These are phyloP conservation scores for Rapana venosa DNA, from an alignment of 2,888 invertebrate genomes.

Conservation along the genomic window DNA sequence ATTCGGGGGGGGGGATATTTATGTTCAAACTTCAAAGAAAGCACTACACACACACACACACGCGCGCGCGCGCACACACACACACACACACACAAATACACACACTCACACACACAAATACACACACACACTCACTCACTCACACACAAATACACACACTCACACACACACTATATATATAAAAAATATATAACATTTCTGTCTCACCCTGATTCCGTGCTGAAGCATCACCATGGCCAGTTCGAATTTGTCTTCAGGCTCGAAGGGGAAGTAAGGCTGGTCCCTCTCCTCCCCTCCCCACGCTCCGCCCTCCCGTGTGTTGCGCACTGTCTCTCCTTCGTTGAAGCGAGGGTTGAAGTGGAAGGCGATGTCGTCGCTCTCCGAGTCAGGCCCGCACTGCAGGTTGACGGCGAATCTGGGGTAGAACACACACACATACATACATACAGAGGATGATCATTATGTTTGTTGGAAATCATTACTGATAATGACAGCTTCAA, in stretches of 20 bases:
- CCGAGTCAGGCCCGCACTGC: conserved; percentile 50
- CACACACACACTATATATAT: no score
- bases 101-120: no score
- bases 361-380: conserved; percentile 58
- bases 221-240: conserved; percentile 55
- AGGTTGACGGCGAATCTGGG: conserved; percentile 63
- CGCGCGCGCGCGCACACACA: no score
- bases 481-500: neutral
- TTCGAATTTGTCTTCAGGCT: conserved; percentile 59
- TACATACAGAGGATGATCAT: neutral
- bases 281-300: conserved; percentile 66
- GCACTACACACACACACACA: no score
- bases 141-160: no score
- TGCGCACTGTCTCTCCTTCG: conserved; percentile 53
- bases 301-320: conserved; percentile 56
- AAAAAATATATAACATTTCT: no score
- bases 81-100: no score
- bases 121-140: no score
- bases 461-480: neutral
- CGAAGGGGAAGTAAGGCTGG: conserved; percentile 62
- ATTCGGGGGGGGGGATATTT: no score
- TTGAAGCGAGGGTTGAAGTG: conserved; percentile 64
- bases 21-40: no score
- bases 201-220: conserved; percentile 58
- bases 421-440: neutral